Evolutionary conservation across 2,888 invertebrate genomes (phyloP), one percentile per base, ranked within the genome.

Genomic region (Agrotis puta): DNA sequence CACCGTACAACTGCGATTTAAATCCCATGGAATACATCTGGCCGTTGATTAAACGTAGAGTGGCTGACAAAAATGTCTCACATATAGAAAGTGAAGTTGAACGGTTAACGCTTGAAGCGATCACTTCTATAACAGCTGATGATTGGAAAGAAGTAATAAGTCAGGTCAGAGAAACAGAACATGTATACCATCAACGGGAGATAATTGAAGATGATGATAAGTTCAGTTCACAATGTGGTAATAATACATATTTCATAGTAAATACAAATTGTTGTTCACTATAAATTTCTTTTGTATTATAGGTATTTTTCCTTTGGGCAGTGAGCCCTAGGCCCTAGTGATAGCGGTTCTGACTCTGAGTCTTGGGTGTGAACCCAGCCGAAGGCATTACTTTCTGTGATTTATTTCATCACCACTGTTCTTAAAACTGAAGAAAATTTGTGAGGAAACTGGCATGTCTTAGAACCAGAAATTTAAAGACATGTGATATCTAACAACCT

Each of bases 1-100:
- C 61, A 48, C 61, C 48, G 2, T 47, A 45, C 47, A 47, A 47
- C 24, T 61, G 61, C 3, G 61, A 61, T n/a, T 27, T 48, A 11
- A 61, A 61, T 9, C 47, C 47, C 2, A 62, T 62, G 27, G 61
- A 62, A 16, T 62, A 48, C 22, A 48, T 48, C 14, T 62, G 61
- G 48, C 27, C 24, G 2, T 50, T 50, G 33, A 33, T 62, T 20
- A 62, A 50, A 3, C n/a, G 33, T n/a, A 27, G 33, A 11, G 33
- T 62, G 18, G 62, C 62, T 2, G 33, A 50, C 33, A 62, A 50
- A 62, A 50, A 62, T 20, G 50, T 62, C 16, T 16, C 27, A 6
- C 45, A 61, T 4, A 13, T 18, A 6, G 59, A 59, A 24, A 61
- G 7, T 5, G 7, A 61, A 24, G 47, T 47, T n/a, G 45, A 59